Evolutionary conservation across 2,797 vertebrate species (phyloP).

Genomic region (Enteromius treurensis): DNA sequence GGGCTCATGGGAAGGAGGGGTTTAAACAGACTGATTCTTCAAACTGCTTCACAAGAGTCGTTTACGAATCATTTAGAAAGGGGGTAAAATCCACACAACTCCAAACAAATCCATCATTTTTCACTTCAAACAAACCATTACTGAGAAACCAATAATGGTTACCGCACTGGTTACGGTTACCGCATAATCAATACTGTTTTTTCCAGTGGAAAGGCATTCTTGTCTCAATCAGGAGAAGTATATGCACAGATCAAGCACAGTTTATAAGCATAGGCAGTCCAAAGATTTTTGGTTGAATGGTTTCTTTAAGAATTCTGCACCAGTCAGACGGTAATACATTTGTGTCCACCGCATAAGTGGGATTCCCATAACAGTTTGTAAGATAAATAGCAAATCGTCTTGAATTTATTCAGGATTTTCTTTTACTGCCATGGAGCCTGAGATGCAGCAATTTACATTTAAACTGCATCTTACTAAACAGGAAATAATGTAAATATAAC

Average conservation of each 20-base stretch:
- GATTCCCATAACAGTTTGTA: conserved; percentile 1
- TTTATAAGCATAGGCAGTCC: neutral
- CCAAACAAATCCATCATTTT: neutral
- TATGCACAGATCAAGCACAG: neutral
- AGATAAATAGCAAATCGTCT: neutral
- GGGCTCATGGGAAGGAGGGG: no score
- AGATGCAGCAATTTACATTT: neutral
- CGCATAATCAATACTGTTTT: neutral
- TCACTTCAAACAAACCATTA: neutral
- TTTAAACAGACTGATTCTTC: no score
- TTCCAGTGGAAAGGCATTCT: neutral
- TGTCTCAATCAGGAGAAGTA: neutral
- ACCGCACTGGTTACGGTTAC: no score
- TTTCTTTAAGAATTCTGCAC: neutral
- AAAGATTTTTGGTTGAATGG: neutral
- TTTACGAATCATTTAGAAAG: no score
- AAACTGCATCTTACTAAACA: neutral
- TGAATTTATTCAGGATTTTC: neutral
- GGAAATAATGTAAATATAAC: neutral
- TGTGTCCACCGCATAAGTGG: neutral
- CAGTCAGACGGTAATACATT: no score
- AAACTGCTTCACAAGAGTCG: no score
- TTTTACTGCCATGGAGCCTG: neutral
- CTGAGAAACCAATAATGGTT: neutral
- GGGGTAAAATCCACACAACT: neutral